These are phyloP conservation scores for Triplophysa siluroides DNA, from an alignment of 2,113 vertebrate genomes.

Conservation along the genomic window DNA sequence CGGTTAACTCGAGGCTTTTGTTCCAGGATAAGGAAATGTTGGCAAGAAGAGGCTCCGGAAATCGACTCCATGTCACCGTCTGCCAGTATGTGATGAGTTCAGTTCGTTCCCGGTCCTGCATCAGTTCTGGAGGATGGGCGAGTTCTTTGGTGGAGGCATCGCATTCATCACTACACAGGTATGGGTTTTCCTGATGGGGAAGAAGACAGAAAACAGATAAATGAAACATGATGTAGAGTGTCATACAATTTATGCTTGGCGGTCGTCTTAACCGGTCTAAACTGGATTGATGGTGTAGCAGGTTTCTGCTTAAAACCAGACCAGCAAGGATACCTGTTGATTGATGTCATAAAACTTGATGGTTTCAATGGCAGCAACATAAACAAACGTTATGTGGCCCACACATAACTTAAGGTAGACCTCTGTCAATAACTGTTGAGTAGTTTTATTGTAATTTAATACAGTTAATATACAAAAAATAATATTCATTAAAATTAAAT, in stretches of 20 bases:
- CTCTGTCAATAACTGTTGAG: no score
- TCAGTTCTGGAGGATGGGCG: conserved; percentile 93
- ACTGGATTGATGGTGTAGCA: no score
- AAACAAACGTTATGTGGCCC: no score
- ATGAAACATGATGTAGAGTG: background rate
- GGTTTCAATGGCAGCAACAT: no score
- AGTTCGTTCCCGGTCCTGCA: conserved; percentile 92
- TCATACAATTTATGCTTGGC: background rate
- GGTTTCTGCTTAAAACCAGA: no score
- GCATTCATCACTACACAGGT: conserved; percentile 98
- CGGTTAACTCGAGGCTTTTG: conserved; percentile 95
- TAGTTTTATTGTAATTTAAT: no score
- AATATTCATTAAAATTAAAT: no score
- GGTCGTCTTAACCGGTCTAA: no score
- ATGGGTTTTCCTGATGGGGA: conserved; percentile 87
- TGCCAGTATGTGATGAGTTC: conserved; percentile 97
- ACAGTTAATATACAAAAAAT: no score
- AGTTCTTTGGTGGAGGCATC: conserved; percentile 90
- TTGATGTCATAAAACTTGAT: no score
- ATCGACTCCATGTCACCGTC: conserved; percentile 93
- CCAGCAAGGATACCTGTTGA: no score
- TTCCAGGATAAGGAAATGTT: conserved; percentile 97
- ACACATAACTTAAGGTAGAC: no score
- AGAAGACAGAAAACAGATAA: conserved; percentile 16
- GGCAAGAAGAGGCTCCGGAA: conserved; percentile 89